Evolutionary conservation across 2,888 invertebrate genomes (phyloP).

Genomic region (Crossocerus cetratus): DNA sequence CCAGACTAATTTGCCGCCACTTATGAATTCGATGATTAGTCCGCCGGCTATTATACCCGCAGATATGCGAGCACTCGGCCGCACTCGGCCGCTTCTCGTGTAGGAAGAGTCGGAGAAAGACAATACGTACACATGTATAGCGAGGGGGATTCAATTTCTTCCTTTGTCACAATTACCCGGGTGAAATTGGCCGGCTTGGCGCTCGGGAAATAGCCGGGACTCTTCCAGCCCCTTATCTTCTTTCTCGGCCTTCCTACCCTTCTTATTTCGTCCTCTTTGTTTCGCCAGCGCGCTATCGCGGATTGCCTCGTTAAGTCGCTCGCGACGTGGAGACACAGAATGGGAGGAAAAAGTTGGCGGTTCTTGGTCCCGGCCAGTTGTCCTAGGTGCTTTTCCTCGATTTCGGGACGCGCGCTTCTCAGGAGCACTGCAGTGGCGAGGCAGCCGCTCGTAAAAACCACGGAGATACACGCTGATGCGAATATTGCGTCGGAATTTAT

Average conservation of each 20-base stretch:
- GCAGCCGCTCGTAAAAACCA: neutral
- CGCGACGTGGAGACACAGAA: neutral
- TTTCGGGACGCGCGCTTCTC: neutral
- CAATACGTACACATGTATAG: neutral
- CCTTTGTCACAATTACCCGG: slow-evolving; percentile 46
- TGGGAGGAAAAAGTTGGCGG: neutral
- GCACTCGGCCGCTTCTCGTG: neutral
- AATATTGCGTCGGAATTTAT: neutral
- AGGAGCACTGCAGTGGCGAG: neutral
- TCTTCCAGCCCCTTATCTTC: slow-evolving; percentile 17
- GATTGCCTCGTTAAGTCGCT: slow-evolving; percentile 14
- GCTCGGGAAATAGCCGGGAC: slow-evolving; percentile 34
- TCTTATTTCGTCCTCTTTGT: slow-evolving; percentile 1
- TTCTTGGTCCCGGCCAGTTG: neutral
- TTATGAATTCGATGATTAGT: slow-evolving; percentile 3
- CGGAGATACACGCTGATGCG: neutral
- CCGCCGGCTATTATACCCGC: neutral
- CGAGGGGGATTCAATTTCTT: slow-evolving; percentile 45
- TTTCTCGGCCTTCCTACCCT: slow-evolving; percentile 25
- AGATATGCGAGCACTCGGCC: neutral
- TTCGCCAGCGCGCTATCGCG: neutral
- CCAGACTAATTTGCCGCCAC: neutral
- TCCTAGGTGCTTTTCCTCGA: neutral
- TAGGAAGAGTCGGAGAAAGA: too few species aligned
- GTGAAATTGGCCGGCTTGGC: slow-evolving; percentile 42